Conservation (phyloP, 2,888 invertebrate species). For the Beris chalybata region DNA sequence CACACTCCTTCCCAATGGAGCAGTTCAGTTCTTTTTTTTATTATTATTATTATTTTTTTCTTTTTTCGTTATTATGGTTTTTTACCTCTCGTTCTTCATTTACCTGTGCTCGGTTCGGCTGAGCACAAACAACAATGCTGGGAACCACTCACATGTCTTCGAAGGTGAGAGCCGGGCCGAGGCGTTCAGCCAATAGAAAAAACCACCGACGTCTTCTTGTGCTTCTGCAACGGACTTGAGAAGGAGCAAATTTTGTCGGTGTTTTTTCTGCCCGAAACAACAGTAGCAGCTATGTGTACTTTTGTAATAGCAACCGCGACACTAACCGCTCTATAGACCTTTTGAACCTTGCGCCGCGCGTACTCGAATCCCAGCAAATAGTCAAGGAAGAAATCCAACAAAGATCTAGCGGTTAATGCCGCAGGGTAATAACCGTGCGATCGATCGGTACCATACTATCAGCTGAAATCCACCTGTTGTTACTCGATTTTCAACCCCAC, state of each 20-base stretch:
- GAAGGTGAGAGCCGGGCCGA: slow-evolving; percentile 18
- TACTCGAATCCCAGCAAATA: background rate
- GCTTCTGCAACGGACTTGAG: slow-evolving; percentile 23
- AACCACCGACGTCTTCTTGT: slow-evolving; percentile 21
- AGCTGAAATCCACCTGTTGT: slow-evolving; percentile 27
- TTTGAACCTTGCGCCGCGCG: slow-evolving; percentile 21
- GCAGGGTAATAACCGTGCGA: slow-evolving; percentile 5
- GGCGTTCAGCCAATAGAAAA: slow-evolving; percentile 19
- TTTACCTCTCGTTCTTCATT: slow-evolving; percentile 28
- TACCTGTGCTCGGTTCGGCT: slow-evolving; percentile 24
- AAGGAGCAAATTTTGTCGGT: slow-evolving; percentile 27
- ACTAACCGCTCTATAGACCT: slow-evolving; percentile 23
- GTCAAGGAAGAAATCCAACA: slow-evolving; percentile 8
- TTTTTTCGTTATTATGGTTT: slow-evolving; percentile 19
- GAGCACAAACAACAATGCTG: slow-evolving; percentile 37
- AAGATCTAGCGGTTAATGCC: slow-evolving; percentile 18
- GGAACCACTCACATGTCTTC: slow-evolving; percentile 37
- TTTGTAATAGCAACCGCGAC: slow-evolving; percentile 11
- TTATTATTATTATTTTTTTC: slow-evolving; percentile 11
- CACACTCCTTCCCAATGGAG: slow-evolving; percentile 22
- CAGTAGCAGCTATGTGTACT: slow-evolving; percentile 5
- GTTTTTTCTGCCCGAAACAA: too few relatives aligned
- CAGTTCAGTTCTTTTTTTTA: slow-evolving; percentile 24
- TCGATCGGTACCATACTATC: slow-evolving; percentile 1
- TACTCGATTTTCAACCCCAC: background rate